Evolutionary conservation across 2,797 vertebrate species (phyloP), one percentile per base, ranked within the genome.

Genomic region (Xerus rutilus): DNA sequence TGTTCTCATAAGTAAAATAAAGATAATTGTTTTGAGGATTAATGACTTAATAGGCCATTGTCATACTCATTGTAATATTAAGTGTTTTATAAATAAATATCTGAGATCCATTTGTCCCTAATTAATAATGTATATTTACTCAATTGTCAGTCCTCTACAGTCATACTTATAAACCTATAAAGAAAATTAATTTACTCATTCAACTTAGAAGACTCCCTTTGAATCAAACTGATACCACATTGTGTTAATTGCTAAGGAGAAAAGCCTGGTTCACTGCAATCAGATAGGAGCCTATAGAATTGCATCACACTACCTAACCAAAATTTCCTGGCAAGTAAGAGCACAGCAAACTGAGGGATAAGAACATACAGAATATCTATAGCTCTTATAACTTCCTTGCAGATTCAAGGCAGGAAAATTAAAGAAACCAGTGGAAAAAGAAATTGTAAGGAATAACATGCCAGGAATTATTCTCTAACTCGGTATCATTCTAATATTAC

Each of bases 71-170:
- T 43, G n/a, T 10, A 67, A 73, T 65, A 96, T 7, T 74, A 45
- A n/a, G 9, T 86, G 35, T 21, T 95, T 65, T 90, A 67, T 64
- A 85, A 45, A 74, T 88, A 77, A 83, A 64, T 78, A 72, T 69
- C 28, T 73, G 13, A 85, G 47, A 49, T 64, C 12, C n/a, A 85
- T 45, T 81, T 35, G 86, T 25, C 57, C 74, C 78, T 74, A 73
- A 79, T 54, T 43, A 39, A 74, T 73, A 69, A 49, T 52, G 17
- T 20, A 62, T 49, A 86, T 59, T 76, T 86, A 32, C 20, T 72
- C 64, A 30, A 94, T 43, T 77, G 86, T 43, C 5, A 92, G 69
- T 81, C 81, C 69, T 54, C 54, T n/a, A 45, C 25, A 32, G 25
- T 5, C 14, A 91, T 49, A 89, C 49, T 6, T 35, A 43, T 17